Evolutionary conservation across 2,113 vertebrate genomes (phyloP).

Genomic region (Nyctereutes procyonoides): DNA sequence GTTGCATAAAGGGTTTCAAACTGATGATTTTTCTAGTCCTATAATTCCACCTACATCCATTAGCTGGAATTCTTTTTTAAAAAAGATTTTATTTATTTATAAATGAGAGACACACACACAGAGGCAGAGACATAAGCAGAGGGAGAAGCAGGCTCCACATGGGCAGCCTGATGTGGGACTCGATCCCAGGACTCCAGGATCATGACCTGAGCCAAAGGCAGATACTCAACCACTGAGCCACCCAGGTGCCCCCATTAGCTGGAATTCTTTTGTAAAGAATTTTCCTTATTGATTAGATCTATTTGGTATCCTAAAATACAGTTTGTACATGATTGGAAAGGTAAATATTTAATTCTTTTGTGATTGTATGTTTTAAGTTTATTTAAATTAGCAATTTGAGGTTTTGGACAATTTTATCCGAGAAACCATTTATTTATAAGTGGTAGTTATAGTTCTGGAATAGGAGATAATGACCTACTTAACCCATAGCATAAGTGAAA

Average conservation of each 20-base stretch:
- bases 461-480: constrained; percentile 33
- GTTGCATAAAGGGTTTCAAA: constrained; percentile 9
- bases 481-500: constrained; percentile 55
- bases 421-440: constrained; percentile 52
- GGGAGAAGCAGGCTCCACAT: too few species aligned
- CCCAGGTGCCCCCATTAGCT: not conserved
- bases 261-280: constrained; percentile 28
- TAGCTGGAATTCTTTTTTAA: not conserved
- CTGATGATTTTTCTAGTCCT: constrained; percentile 11
- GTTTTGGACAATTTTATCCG: constrained; percentile 25
- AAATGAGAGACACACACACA: too few species aligned
- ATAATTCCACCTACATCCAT: not conserved
- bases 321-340: not conserved
- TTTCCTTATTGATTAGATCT: not conserved
- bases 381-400: constrained; percentile 53
- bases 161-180: too few species aligned
- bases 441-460: constrained; percentile 41
- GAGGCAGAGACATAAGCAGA: too few species aligned
- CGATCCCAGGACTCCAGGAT: too few species aligned
- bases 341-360: constrained; percentile 56
- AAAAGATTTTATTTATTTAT: too few species aligned
- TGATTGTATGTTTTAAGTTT: constrained; percentile 36
- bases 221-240: too few species aligned
- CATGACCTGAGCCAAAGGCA: too few species aligned
- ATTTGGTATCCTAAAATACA: constrained; percentile 55